Evolutionary conservation across 2,797 vertebrate genomes (phyloP), one percentile per base, ranked within the genome.

Genomic region (Cephalopachus bancanus): DNA sequence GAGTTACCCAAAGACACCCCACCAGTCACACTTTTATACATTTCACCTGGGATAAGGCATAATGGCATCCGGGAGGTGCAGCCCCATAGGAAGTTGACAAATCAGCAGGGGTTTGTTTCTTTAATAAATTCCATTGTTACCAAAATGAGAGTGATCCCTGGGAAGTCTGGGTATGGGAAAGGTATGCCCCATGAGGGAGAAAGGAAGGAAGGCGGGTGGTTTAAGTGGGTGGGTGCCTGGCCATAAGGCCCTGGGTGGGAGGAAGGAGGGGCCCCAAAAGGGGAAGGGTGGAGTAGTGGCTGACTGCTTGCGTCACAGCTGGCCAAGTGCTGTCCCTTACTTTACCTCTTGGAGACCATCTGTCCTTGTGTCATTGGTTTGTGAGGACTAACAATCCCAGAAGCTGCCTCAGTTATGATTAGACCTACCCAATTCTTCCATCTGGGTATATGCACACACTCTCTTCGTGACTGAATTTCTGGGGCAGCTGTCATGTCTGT

Each of bases 251-350:
- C 24, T 12, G 1, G 33, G 37, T 71, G 85, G 49, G 11, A 33
- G 10, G 20, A 26, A 60, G 62, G 4, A 33, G 72, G 62, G 14
- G 49, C 49, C 83, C 59, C 65, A 24, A 15, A 79, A 96, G 64
- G 69, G 92, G 94, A 96, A 94, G 95, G 80, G 89, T 24, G 89
- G 92, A 10, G 85, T 49, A 51, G 33, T 14, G 0, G 67, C 59
- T 67, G 17, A 22, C 3, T 3, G 71, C 67, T 91, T 37, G 60
- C 87, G 33, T 91, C 91, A 55, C 60, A 75, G 3, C n/a, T 51
- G 14, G 30, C 84, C 17, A 6, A 91, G 67, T 0, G 15, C 15
- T 67, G 79, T 14, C 71, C 74, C 53, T 67, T 28, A 15, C n/a
- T 88, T 92, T 71, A 74, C 81, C 71, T 91, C 71, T 60, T 7